Evolutionary conservation across 2,888 invertebrate species (phyloP), one percentile per base, ranked within the genome.

Genomic region (Habroteleia sp.): DNA sequence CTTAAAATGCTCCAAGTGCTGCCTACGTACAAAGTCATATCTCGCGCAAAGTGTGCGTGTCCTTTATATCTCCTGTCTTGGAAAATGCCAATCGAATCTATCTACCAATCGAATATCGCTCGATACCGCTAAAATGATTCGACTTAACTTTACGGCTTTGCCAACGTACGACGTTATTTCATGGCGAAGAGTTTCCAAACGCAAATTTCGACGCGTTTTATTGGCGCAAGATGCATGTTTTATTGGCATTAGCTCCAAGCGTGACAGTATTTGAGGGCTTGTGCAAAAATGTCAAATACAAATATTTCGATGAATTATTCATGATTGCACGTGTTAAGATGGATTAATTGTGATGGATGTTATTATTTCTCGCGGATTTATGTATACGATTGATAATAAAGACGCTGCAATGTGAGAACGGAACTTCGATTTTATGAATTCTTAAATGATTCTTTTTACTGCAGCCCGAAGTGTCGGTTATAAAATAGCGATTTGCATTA

Each of bases 251-350:
- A 8, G 20, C 10, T 50, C 20, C 35, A 7, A 33, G 7, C 27
- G 20, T 11, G 48, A 14, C 41, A 6, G 11, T 48, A 60, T 69
- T 60, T 42, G 50, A 58, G 10, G 11, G 35, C 27, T 27, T n/a
- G 4, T 8, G 52, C 17, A 62, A 71, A 71, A 71, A 71, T 62
- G 7, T 31, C 39, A 29, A 35, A 56, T 50, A 72, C 46, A 41
- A 62, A 72, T 56, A 63, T 72, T 63, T 72, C 27, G 37, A 54
- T 72, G 72, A 54, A 72, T 72, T 72, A 72, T 72, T 63, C 72
- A 72, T 72, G 56, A 50, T 23, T 27, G 46, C 62, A 23, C 35
- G 63, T 72, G 72, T 72, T 63, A 39, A 44, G 71, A 11, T 27
- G 48, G 52, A 71, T 62, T 71, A 71, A 71, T 71, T 54, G 71